These are phyloP conservation scores for Caradrina kadenii DNA, from an alignment of 2,888 invertebrate species.

Conservation along the genomic window DNA sequence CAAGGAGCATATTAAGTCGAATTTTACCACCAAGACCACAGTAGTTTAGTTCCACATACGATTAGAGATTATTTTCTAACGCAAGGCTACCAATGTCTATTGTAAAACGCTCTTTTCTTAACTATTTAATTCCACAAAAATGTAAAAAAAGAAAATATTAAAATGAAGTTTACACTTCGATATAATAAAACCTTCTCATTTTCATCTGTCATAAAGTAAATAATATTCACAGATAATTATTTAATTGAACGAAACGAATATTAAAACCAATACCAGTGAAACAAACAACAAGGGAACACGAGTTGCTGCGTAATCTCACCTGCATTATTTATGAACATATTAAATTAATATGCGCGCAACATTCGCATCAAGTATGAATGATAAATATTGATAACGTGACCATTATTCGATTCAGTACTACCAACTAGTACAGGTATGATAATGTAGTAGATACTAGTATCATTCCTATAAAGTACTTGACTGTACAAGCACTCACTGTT, in stretches of 20 bases:
- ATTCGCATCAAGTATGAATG: slow-evolving; percentile 59
- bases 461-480: slow-evolving; percentile 13
- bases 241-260: slow-evolving; percentile 16
- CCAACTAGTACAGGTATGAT: slow-evolving; percentile 40
- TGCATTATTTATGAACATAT: slow-evolving; percentile 58
- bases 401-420: slow-evolving; percentile 37
- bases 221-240: background rate
- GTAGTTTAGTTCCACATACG: too few species aligned
- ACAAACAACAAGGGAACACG: slow-evolving; percentile 36
- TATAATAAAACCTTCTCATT: background rate
- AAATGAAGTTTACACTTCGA: background rate
- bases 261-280: slow-evolving; percentile 33
- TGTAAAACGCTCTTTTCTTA: too few species aligned
- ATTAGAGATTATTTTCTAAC: too few species aligned
- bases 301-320: slow-evolving; percentile 44
- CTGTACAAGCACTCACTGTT: background rate
- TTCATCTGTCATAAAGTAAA: background rate
- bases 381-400: slow-evolving; percentile 58
- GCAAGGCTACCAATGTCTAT: too few species aligned
- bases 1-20: too few species aligned
- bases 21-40: too few species aligned
- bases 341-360: slow-evolving; percentile 63
- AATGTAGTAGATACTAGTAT: slow-evolving; percentile 26
- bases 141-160: too few species aligned
- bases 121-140: too few species aligned